Conservation (phyloP, 2,888 invertebrate species). For the Acleris cristana region DNA sequence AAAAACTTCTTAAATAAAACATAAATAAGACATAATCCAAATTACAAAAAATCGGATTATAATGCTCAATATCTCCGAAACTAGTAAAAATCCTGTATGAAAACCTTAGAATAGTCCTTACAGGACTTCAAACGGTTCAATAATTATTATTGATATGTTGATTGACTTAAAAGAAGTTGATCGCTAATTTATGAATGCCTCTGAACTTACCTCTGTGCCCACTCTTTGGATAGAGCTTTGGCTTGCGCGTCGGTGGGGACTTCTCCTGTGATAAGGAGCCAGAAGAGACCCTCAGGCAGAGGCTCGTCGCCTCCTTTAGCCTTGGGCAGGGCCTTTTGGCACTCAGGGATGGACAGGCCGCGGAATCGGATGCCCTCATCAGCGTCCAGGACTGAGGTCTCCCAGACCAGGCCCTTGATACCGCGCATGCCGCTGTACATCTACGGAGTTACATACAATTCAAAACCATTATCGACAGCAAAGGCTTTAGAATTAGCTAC, state of each 20-base stretch:
- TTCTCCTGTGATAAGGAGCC: constrained; percentile 90
- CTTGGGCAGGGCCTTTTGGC: constrained; percentile 88
- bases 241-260: constrained; percentile 89
- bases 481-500: no score
- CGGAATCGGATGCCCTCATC: constrained; percentile 98
- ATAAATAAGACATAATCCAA: no score
- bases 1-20: no score
- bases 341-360: constrained; percentile 94
- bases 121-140: no score
- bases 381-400: constrained; percentile 96
- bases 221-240: constrained; percentile 89
- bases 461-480: background rate
- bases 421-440: constrained; percentile 98
- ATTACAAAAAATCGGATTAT: no score
- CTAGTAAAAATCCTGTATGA: no score
- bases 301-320: constrained; percentile 88
- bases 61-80: no score
- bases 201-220: constrained; percentile 85
- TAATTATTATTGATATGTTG: no score
- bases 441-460: constrained; percentile 58
- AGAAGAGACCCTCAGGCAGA: constrained; percentile 91
- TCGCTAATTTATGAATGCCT: background rate
- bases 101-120: no score
- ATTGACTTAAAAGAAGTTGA: no score
- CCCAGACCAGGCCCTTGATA: constrained; percentile 96